Evolutionary conservation across 92 coral and sea anemone species (phyloP).

Genomic region (Metridium senile): DNA sequence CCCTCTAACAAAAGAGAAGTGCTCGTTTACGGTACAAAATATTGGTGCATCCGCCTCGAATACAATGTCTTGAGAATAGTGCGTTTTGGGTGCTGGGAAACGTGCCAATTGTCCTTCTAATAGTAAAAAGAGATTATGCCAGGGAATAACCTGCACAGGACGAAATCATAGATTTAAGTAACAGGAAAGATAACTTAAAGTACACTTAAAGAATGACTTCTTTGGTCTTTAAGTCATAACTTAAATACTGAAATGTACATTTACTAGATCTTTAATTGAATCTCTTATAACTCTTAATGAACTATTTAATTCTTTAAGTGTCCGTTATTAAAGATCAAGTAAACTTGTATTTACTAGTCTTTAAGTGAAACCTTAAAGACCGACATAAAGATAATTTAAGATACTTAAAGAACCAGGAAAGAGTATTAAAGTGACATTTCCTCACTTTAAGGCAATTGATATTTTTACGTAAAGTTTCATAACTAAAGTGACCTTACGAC

Average conservation of each 20-base stretch:
- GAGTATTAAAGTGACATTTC: background rate
- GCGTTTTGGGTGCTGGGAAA: conserved; percentile 40
- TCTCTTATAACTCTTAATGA: conserved; percentile 10
- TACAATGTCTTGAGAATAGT: conserved; percentile 37
- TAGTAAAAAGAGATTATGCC: conserved; percentile 40
- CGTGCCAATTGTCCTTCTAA: conserved; percentile 50
- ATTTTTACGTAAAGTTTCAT: too few relatives aligned
- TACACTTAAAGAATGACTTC: conserved; percentile 13
- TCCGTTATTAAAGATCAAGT: conserved; percentile 2
- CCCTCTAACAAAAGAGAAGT: conserved; percentile 16
- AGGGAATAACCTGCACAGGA: conserved; percentile 34
- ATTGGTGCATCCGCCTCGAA: conserved; percentile 39
- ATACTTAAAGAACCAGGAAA: conserved; percentile 19
- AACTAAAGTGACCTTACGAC: background rate
- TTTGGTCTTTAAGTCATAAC: conserved; percentile 8
- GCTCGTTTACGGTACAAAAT: conserved; percentile 34
- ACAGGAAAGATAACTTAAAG: conserved; percentile 6
- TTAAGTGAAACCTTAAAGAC: background rate
- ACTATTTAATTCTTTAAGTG: conserved; percentile 6
- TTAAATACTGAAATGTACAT: conserved; percentile 10
- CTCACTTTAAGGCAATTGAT: background rate
- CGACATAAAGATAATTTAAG: conserved; percentile 8
- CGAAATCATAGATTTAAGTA: conserved; percentile 19
- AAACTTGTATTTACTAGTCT: background rate
- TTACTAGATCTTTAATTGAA: background rate